phyloP scores from a whole-genome alignment of 2,113 vertebrate species.

The Scortum barcoo region DNA sequence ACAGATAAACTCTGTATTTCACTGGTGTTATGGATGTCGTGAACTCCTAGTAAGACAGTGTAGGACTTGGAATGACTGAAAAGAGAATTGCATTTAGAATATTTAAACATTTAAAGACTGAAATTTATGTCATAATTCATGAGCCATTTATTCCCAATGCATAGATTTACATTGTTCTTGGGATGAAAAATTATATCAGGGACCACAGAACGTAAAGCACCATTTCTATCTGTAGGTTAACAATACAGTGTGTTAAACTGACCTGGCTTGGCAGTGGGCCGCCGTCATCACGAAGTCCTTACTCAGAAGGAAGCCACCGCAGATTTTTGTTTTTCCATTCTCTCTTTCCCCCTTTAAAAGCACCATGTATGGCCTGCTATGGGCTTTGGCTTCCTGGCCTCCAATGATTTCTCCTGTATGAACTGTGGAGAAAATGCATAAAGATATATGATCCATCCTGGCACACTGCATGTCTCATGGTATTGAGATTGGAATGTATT shows the following conservation, averaged over 20 bases:
- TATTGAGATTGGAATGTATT: neutral
- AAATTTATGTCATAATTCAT: neutral
- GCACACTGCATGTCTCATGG: neutral
- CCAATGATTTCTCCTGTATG: constrained; percentile 48
- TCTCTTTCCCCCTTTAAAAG: rapidly evolving
- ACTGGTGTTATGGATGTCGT: rapidly evolving
- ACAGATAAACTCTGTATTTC: rapidly evolving
- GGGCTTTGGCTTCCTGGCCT: constrained; percentile 35
- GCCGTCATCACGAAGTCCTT: constrained; percentile 79
- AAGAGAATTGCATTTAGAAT: neutral
- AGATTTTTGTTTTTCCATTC: rapidly evolving
- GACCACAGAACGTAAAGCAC: neutral
- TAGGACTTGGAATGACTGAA: constrained; percentile 23
- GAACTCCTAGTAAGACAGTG: constrained; percentile 43
- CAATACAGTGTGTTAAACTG: constrained; percentile 5
- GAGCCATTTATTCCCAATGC: neutral
- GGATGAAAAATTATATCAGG: neutral
- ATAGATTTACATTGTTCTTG: neutral
- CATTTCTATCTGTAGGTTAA: neutral
- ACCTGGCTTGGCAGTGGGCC: constrained; percentile 73
- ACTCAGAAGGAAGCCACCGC: constrained; percentile 75
- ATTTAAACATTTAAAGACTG: neutral
- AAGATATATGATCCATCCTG: neutral
- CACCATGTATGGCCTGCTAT: constrained; percentile 77
- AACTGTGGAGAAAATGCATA: constrained; percentile 3